Evolutionary conservation across 1,140 invertebrate genomes (phyloP).

Genomic region (Nasonia giraulti): DNA sequence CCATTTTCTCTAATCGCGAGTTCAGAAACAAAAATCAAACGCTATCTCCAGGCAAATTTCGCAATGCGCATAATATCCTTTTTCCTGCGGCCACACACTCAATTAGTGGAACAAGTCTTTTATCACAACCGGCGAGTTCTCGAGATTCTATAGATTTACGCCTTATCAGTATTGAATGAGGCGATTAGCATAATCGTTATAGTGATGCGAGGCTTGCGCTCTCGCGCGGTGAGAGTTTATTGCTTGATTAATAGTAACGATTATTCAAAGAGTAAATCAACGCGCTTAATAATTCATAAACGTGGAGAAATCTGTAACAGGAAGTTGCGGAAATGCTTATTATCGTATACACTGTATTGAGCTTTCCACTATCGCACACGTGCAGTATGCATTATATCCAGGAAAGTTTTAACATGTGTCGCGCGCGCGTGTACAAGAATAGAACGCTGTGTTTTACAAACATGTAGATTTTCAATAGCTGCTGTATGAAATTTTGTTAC

Average conservation of each 20-base stretch:
- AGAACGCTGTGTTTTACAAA: background rate
- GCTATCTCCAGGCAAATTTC: background rate
- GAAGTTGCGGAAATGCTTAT: slow-evolving; percentile 37
- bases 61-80: background rate
- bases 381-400: slow-evolving; percentile 1
- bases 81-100: background rate
- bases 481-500: too few species aligned
- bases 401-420: too few species aligned
- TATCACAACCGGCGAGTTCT: background rate
- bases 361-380: slow-evolving; percentile 3
- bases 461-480: background rate
- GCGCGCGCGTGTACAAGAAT: background rate
- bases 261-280: slow-evolving; percentile 42
- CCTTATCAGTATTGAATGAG: background rate
- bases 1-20: background rate
- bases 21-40: background rate
- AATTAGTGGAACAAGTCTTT: slow-evolving; percentile 24
- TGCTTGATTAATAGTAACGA: slow-evolving; percentile 48
- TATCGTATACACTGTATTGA: slow-evolving; percentile 14
- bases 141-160: slow-evolving; percentile 30
- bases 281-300: slow-evolving; percentile 37
- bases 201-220: background rate
- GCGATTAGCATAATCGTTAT: slow-evolving; percentile 43
- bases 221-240: slow-evolving; percentile 35
- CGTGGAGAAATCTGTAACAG: slow-evolving; percentile 39